These are phyloP conservation scores for Meghimatium bilineatum DNA, from an alignment of 2,888 invertebrate species.

Conservation along the genomic window DNA sequence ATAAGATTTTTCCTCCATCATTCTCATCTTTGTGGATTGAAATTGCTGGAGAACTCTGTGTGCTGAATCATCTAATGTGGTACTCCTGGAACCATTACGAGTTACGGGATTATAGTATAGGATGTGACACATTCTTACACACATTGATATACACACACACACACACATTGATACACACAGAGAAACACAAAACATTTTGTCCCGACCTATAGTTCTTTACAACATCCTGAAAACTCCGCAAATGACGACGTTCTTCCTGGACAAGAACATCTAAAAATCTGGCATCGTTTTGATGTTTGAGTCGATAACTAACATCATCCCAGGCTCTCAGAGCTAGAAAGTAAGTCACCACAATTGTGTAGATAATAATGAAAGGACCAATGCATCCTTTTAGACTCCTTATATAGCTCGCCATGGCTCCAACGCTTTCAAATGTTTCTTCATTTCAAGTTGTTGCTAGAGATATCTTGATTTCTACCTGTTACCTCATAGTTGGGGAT, in stretches of 20 bases:
- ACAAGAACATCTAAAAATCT: conserved; percentile 37
- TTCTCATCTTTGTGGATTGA: no score
- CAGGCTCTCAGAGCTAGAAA: conserved; percentile 37
- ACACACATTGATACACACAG: not conserved
- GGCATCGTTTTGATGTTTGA: not conserved
- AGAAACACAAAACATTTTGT: not conserved
- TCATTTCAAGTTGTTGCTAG: conserved; percentile 20
- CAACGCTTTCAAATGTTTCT: not conserved
- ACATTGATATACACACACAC: not conserved
- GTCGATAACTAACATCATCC: conserved; percentile 21
- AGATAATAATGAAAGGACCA: conserved; percentile 26
- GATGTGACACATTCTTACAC: no score
- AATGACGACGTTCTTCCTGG: conserved; percentile 42
- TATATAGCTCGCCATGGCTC: conserved; percentile 29
- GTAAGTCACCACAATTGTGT: conserved; percentile 39
- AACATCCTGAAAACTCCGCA: conserved; percentile 39
- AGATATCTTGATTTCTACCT: not conserved
- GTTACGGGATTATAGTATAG: no score
- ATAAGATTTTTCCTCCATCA: no score
- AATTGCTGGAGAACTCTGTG: no score
- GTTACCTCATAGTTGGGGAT: not conserved
- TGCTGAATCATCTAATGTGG: no score
- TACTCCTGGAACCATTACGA: no score
- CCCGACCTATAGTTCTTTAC: conserved; percentile 36
- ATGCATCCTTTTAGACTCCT: conserved; percentile 28